phyloP scores from a whole-genome alignment of 2,113 vertebrate genomes.

The Nothocercus julius region DNA sequence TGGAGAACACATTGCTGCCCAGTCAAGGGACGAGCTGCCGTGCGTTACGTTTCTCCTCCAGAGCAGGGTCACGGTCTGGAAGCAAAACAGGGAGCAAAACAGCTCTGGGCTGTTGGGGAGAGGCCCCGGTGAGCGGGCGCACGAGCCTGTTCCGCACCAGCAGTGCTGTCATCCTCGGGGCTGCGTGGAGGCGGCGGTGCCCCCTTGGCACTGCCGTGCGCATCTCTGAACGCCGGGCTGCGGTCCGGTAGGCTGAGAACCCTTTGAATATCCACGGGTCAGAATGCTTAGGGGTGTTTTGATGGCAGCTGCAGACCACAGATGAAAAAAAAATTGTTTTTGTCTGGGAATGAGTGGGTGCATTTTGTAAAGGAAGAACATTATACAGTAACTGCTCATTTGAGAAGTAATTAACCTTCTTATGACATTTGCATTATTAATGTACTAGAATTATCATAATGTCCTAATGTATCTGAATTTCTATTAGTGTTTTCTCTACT shows the following conservation, averaged over 20 bases:
- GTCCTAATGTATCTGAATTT: slow-evolving; percentile 67
- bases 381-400: slow-evolving; percentile 64
- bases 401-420: slow-evolving; percentile 78
- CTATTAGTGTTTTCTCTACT: slow-evolving; percentile 70
- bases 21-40: not conserved
- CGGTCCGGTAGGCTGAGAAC: not conserved
- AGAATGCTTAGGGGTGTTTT: slow-evolving; percentile 22
- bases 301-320: not conserved
- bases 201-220: not conserved
- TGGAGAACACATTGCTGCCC: not conserved
- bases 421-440: slow-evolving; percentile 74
- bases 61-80: slow-evolving; percentile 8
- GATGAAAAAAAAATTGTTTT: not conserved
- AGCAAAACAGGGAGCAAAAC: not conserved
- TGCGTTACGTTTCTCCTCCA: not conserved
- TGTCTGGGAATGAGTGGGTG: slow-evolving; percentile 38
- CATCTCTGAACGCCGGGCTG: slow-evolving; percentile 15
- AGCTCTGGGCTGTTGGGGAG: not conserved
- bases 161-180: not conserved
- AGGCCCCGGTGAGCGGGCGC: not conserved
- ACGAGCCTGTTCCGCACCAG: not conserved
- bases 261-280: slow-evolving; percentile 25
- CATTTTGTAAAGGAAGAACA: slow-evolving; percentile 44
- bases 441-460: slow-evolving; percentile 67
- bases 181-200: not conserved